Evolutionary conservation across 2,113 vertebrate genomes (phyloP).

Genomic region (Myxocyprinus asiaticus): DNA sequence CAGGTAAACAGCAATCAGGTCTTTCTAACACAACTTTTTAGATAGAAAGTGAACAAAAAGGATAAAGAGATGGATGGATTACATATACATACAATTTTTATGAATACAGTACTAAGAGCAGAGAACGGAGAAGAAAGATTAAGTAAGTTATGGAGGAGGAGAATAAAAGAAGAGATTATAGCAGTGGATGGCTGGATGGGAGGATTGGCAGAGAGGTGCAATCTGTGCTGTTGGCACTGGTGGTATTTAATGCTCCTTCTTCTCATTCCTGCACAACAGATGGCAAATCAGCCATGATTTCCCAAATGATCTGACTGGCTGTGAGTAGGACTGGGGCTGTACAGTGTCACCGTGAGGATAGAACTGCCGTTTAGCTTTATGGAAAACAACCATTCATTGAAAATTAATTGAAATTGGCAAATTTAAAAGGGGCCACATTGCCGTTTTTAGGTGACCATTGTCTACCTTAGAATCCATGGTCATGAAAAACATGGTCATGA

Average conservation of each 20-base stretch:
- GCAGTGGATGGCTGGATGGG: conserved; percentile 20
- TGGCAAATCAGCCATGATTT: conserved; percentile 39
- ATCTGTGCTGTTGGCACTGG: conserved; percentile 43
- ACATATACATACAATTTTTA: neutral
- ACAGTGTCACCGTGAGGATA: conserved; percentile 45
- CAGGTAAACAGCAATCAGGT: neutral
- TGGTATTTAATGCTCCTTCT: conserved; percentile 30
- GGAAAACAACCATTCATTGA: too few relatives aligned
- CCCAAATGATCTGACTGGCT: conserved; percentile 30
- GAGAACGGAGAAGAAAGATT: too few relatives aligned
- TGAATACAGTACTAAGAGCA: neutral
- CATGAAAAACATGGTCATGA: too few relatives aligned
- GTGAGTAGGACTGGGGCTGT: neutral
- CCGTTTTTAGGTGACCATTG: too few relatives aligned
- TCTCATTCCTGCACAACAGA: conserved; percentile 46
- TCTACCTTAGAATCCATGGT: too few relatives aligned
- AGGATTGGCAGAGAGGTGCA: conserved; percentile 20
- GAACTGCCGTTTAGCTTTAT: conserved; percentile 15
- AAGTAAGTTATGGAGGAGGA: neutral
- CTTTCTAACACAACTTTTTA: neutral
- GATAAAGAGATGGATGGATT: neutral
- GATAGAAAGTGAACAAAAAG: neutral
- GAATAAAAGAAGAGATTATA: conserved; percentile 17
- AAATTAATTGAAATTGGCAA: too few relatives aligned
- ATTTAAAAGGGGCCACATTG: too few relatives aligned